phyloP scores from a whole-genome alignment of 2,797 vertebrate genomes.

The Alca torda region DNA sequence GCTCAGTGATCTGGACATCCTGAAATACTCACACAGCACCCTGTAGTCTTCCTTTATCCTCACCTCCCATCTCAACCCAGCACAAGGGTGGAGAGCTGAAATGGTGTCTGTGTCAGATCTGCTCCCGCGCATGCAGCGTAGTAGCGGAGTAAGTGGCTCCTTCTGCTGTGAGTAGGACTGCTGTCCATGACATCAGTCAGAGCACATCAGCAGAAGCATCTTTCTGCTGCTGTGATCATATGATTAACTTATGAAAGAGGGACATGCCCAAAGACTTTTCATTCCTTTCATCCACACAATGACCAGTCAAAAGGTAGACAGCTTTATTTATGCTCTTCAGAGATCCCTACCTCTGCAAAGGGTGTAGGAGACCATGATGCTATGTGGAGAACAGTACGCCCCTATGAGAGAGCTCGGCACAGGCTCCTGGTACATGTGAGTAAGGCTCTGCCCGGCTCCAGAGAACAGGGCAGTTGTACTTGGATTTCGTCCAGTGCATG shows the following conservation, averaged over 20 bases:
- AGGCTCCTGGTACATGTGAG: not conserved
- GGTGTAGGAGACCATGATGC: not conserved
- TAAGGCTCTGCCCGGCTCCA: not conserved
- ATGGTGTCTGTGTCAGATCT: not conserved
- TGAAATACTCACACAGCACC: not conserved
- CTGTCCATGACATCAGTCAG: not conserved
- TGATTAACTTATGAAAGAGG: not conserved
- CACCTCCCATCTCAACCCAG: not conserved
- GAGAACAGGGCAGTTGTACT: not conserved
- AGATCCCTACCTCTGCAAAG: not conserved
- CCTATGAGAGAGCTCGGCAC: not conserved
- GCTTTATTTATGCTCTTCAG: not conserved
- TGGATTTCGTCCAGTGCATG: not conserved
- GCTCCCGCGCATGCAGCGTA: fast-evolving
- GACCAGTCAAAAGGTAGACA: not conserved
- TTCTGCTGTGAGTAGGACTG: not conserved
- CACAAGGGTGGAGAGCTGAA: not conserved
- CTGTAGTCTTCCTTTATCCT: not conserved
- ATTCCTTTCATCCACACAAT: not conserved
- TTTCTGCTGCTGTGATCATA: not conserved
- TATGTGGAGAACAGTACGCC: not conserved
- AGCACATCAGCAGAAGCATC: not conserved
- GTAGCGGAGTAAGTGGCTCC: not conserved
- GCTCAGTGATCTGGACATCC: not conserved
- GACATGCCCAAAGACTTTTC: not conserved